phyloP scores from a whole-genome alignment of 1,140 invertebrate genomes.

The Temnothorax nylanderi region DNA sequence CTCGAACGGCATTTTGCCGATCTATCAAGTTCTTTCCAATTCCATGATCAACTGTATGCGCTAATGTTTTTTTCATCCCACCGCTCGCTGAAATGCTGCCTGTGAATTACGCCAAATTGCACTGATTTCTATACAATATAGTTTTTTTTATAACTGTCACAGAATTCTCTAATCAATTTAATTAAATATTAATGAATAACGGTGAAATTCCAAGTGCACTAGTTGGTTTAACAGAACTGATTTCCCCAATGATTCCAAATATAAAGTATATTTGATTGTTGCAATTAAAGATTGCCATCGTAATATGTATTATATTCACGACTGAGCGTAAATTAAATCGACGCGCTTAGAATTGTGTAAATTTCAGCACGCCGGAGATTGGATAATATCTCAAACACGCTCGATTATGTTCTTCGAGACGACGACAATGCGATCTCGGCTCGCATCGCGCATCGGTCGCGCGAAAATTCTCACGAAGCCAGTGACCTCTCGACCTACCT shows the following conservation, averaged over 20 bases:
- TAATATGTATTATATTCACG: background rate
- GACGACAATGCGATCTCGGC: constrained; percentile 16
- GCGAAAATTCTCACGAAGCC: constrained; percentile 52
- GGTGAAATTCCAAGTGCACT: background rate
- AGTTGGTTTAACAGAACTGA: background rate
- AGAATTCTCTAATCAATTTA: background rate
- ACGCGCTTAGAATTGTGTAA: background rate
- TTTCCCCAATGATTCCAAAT: background rate
- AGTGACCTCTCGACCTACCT: constrained; percentile 51
- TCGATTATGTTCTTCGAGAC: constrained; percentile 14
- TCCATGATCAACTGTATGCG: background rate
- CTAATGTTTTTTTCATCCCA: background rate
- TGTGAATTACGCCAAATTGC: background rate
- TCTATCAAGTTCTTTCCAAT: background rate
- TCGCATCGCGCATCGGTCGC: background rate
- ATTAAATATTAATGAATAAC: background rate
- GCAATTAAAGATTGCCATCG: background rate
- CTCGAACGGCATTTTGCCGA: background rate
- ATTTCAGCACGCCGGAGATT: background rate
- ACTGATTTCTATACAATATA: background rate
- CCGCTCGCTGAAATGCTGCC: background rate
- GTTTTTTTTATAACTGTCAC: background rate
- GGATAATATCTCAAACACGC: constrained; percentile 5
- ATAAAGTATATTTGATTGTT: background rate
- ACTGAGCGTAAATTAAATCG: background rate